phyloP scores from a whole-genome alignment of 2,797 vertebrate genomes.

The Bradypodion ventrale region DNA sequence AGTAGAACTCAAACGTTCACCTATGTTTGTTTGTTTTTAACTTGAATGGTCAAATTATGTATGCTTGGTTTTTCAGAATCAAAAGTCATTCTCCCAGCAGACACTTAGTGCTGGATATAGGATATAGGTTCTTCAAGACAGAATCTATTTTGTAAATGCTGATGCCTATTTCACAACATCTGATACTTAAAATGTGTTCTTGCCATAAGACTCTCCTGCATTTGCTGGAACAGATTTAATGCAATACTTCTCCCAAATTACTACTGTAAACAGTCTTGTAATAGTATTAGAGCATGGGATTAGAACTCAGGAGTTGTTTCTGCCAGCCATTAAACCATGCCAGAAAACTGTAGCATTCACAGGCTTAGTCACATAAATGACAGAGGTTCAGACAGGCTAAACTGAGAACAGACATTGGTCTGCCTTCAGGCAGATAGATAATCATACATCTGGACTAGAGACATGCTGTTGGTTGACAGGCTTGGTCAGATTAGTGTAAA shows the following conservation, averaged over 20 bases:
- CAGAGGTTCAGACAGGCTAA: conserved; percentile 18
- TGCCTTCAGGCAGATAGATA: conserved; percentile 2
- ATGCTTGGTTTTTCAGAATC: no score
- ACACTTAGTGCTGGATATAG: no score
- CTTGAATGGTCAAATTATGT: no score
- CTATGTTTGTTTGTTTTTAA: no score
- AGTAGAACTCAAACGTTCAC: no score
- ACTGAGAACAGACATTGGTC: background rate
- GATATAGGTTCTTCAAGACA: no score
- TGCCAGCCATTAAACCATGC: background rate
- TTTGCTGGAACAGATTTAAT: background rate
- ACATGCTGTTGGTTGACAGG: background rate
- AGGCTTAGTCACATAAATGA: conserved; percentile 3
- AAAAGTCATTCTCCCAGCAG: no score
- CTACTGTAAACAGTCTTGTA: background rate
- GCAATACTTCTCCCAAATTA: background rate
- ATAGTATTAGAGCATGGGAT: background rate
- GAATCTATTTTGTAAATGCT: background rate
- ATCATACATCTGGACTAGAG: background rate
- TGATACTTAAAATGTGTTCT: background rate
- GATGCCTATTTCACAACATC: background rate
- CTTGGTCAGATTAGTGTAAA: background rate
- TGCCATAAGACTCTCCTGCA: background rate
- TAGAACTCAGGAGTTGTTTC: background rate
- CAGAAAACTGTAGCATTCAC: background rate